A percentile compares a stretch with the other conserved stretches of the same genome.
Evolutionary conservation across 2,797 vertebrate species (phyloP).

Genomic region (Melanotaenia parkinsoni): DNA sequence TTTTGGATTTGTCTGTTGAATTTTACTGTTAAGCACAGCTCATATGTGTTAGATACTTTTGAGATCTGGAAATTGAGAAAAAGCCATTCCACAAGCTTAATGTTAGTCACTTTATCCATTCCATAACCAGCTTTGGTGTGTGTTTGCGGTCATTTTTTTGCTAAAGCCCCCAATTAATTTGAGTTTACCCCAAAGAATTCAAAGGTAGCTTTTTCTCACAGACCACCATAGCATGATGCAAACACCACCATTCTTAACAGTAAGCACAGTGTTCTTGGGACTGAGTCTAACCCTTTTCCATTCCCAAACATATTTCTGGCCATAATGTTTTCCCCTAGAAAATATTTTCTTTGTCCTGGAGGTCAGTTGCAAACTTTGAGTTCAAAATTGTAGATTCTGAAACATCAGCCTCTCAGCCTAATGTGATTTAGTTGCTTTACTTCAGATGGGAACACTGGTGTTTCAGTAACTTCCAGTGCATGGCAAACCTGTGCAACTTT

Average conservation of each 20-base stretch:
- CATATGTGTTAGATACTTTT: neutral
- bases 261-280: neutral
- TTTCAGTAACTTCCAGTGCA: neutral
- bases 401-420: neutral
- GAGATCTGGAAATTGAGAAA: no score
- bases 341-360: neutral
- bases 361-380: neutral
- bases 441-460: neutral
- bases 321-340: neutral
- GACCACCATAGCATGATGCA: neutral
- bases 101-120: neutral
- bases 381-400: neutral
- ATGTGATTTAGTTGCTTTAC: neutral
- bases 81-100: neutral
- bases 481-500: neutral
- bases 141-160: neutral
- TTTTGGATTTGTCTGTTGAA: neutral
- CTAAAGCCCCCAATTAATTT: neutral
- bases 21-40: neutral
- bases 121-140: neutral
- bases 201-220: no score
- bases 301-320: neutral
- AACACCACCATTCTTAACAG: neutral
- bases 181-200: neutral
- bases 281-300: neutral